Evolutionary conservation across 53 echinoderm and acorn worm species (phyloP), one percentile per base, ranked within the genome.

Genomic region (Paelopatides confundens): DNA sequence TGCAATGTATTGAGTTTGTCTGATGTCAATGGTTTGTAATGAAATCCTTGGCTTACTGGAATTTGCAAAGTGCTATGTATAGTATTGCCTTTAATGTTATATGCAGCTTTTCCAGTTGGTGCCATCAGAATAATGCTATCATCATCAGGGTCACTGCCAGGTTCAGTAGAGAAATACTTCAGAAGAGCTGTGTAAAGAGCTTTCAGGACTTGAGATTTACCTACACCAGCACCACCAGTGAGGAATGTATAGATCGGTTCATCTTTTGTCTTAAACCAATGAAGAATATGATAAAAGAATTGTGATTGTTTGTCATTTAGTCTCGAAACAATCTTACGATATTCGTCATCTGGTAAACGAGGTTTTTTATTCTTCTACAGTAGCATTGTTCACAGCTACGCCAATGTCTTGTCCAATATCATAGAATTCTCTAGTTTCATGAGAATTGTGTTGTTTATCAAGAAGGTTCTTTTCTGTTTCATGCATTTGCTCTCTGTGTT

Each of bases 101-200:
- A 88, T 28, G 92, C 88, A 31, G 92, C 92, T 31, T 88, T 90
- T 18, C 92, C 92, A 27, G 88, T 88, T 33, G 92, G 88, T 76
- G 92, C 88, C 38, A 82, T 76, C 4, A 92, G 76, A 18, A 92
- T 31, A 18, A 88, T 76, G 33, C 23, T 0, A 1, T 31, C 21
- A 31, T 69, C 34, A 35, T 92, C 85, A 31, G 92, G 88, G 63
- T 92, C 71, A 38, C 24, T 65, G 18, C 88, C 85, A 39, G 53
- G 35, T 35, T n/a, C 76, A 26, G 37, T 39, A 7, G 76, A 76
- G 43, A 27, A 76, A 38, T 43, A 76, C 21, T 39, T 14, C 23
- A 82, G 3, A 2, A 53, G 82, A 18, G 82, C 35, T 30, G 26
- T 53, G 26, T 51, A 52, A 7, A 33, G 36, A 32, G 58, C 53